Conservation (phyloP, 2,797 vertebrate species). For the Muscicapa comitata region DNA sequence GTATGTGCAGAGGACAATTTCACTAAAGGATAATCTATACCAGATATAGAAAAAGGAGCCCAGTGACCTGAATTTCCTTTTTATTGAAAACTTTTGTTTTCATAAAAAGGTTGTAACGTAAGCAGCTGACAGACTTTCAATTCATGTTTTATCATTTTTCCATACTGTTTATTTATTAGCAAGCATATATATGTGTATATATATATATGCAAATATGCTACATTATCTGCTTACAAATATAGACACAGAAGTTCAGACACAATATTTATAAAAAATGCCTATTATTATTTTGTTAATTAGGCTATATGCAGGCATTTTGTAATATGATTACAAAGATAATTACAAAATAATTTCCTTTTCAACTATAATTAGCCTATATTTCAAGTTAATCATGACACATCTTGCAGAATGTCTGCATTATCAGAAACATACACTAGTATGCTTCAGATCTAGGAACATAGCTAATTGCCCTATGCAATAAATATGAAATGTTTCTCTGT, state of each 20-base stretch:
- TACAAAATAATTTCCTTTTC: constrained; percentile 35
- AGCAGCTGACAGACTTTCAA: not conserved
- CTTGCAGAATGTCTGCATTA: not conserved
- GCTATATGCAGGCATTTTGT: not conserved
- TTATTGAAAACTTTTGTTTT: not conserved
- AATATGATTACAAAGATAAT: constrained; percentile 25
- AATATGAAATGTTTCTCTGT: not conserved
- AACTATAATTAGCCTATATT: constrained; percentile 26
- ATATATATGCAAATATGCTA: not conserved
- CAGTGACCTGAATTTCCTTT: not conserved
- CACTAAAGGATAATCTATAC: not conserved
- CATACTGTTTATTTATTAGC: not conserved
- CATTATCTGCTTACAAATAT: not conserved
- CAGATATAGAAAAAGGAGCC: not conserved
- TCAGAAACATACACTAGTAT: not conserved
- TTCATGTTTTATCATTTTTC: not conserved
- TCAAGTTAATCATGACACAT: constrained; percentile 9
- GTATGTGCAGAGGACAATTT: not conserved
- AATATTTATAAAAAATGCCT: not conserved
- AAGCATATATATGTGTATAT: not conserved
- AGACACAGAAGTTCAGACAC: not conserved
- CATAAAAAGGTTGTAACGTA: not conserved
- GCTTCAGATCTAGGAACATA: not conserved
- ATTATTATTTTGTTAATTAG: not conserved
- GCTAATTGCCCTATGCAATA: not conserved